Conservation (phyloP, 2,113 vertebrate genomes). For the Hippocampus abdominalis region DNA sequence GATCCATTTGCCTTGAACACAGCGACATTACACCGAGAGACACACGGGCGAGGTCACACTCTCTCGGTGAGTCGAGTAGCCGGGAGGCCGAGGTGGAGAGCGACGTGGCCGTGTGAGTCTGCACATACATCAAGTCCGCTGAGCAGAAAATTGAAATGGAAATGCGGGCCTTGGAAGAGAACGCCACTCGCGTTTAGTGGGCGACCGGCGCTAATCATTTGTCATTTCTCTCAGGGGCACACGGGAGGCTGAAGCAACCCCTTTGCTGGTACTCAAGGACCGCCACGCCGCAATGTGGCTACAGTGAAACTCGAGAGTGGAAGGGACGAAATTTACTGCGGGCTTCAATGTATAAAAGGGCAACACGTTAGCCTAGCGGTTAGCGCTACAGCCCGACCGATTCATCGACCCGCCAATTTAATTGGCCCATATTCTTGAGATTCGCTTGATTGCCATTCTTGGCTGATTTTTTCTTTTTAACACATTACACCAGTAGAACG, state of each 20-base stretch:
- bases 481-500: no score
- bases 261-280: conserved; percentile 12
- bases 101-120: conserved; percentile 59
- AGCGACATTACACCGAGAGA: conserved; percentile 19
- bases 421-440: no score
- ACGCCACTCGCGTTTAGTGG: conserved; percentile 68
- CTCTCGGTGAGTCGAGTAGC: conserved; percentile 48
- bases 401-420: no score
- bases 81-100: conserved; percentile 45
- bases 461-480: no score
- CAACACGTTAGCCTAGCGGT: no score
- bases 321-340: not conserved
- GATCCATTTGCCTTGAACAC: conserved; percentile 26
- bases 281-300: not conserved
- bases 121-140: conserved; percentile 78
- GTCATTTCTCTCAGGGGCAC: conserved; percentile 74
- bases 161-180: conserved; percentile 76
- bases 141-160: conserved; percentile 81
- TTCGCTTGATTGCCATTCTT: no score
- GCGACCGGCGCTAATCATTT: conserved; percentile 71
- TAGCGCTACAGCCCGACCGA: no score
- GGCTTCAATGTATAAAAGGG: no score
- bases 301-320: not conserved
- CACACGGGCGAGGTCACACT: conserved; percentile 61
- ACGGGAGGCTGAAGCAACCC: conserved; percentile 40